These are phyloP conservation scores for Apodemia mormo DNA, from an alignment of 2,888 invertebrate species.

Conservation along the genomic window DNA sequence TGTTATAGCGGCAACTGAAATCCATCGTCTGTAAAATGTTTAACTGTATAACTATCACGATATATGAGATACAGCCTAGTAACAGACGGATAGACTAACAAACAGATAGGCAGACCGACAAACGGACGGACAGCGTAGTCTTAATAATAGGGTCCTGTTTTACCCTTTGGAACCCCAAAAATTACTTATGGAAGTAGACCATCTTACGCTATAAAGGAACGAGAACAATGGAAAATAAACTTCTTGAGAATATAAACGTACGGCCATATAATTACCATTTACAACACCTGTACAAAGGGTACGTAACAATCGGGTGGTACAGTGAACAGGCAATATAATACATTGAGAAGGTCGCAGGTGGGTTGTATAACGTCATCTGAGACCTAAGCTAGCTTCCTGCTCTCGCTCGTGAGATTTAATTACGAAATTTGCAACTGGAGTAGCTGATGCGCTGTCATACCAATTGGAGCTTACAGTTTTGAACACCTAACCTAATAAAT, in stretches of 20 bases:
- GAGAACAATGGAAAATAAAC: not conserved
- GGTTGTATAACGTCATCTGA: constrained; percentile 10
- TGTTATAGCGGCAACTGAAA: no score
- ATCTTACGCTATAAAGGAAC: no score
- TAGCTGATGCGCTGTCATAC: constrained; percentile 11
- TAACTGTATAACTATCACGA: no score
- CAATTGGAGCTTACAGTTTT: constrained; percentile 4
- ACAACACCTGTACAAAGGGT: not conserved
- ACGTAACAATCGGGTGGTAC: constrained; percentile 4
- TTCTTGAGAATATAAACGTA: not conserved
- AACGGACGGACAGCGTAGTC: no score
- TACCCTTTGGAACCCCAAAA: no score
- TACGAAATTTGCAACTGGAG: constrained; percentile 4
- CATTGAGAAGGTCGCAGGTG: constrained; percentile 2
- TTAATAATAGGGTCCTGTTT: no score
- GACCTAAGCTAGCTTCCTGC: constrained; percentile 6
- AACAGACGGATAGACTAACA: no score
- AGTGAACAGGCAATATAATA: constrained; percentile 5
- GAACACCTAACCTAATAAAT: not conserved
- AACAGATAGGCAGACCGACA: no score
- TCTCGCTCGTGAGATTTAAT: constrained; percentile 12
- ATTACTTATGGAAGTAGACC: no score
- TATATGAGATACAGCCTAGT: no score
- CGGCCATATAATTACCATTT: not conserved
- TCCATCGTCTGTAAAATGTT: no score